phyloP scores from a whole-genome alignment of 1,140 invertebrate genomes.

The Palaemon carinicauda region DNA sequence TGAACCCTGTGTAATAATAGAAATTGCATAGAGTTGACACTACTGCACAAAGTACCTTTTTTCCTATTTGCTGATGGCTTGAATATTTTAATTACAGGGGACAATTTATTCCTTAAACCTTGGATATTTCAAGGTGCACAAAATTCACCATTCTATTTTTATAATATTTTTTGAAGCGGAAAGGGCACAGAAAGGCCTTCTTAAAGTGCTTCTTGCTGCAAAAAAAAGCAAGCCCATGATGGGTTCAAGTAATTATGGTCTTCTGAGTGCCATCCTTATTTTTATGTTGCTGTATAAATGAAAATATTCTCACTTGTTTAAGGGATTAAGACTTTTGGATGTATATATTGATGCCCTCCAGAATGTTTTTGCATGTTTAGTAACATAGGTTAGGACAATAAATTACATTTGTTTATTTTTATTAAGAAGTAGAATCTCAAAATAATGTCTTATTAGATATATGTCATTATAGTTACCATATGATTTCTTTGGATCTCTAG shows the following conservation, averaged over 20 bases:
- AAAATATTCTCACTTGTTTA: conserved; percentile 45
- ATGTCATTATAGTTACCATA: conserved; percentile 41
- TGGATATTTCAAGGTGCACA: too few relatives aligned
- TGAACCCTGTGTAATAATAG: too few relatives aligned
- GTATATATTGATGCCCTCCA: conserved; percentile 54
- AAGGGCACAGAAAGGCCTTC: too few relatives aligned
- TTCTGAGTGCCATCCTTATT: conserved; percentile 26
- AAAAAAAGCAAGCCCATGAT: not conserved
- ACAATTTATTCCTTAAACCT: too few relatives aligned
- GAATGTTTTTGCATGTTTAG: conserved; percentile 46
- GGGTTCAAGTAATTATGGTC: conserved; percentile 38
- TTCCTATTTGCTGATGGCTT: too few relatives aligned
- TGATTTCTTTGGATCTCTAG: conserved; percentile 38
- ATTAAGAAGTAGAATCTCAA: conserved; percentile 31
- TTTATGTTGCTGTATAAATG: conserved; percentile 47
- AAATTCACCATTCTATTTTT: too few relatives aligned
- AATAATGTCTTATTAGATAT: conserved; percentile 24
- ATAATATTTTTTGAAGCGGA: too few relatives aligned
- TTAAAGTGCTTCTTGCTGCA: too few relatives aligned
- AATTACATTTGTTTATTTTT: conserved; percentile 21
- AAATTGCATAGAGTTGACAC: too few relatives aligned
- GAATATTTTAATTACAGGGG: too few relatives aligned
- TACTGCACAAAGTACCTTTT: too few relatives aligned
- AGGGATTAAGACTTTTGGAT: conserved; percentile 37
- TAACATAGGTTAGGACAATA: conserved; percentile 34